phyloP scores from a whole-genome alignment of 2,113 vertebrate genomes.

The Thamnaconus septentrionalis region DNA sequence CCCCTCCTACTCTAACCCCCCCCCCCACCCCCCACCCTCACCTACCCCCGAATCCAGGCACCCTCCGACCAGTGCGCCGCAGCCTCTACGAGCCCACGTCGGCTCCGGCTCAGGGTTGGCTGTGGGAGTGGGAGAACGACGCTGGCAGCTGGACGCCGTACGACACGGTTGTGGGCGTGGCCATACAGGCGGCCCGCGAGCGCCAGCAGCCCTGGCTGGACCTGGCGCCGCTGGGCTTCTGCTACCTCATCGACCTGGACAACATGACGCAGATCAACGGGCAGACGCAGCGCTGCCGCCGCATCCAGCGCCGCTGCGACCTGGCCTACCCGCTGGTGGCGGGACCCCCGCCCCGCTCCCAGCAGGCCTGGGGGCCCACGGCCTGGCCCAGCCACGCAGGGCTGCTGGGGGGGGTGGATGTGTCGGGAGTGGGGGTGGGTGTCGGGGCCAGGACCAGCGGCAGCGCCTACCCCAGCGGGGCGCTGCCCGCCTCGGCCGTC shows the following conservation, averaged over 20 bases:
- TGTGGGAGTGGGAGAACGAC: conserved; percentile 99
- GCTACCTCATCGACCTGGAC: conserved; percentile 97
- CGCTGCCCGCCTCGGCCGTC: conserved; percentile 75
- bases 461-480: conserved; percentile 76
- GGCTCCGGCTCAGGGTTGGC: conserved; percentile 91
- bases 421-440: conserved; percentile 73
- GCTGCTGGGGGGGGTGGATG: conserved; percentile 68
- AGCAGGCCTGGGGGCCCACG: conserved; percentile 76
- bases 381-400: conserved; percentile 62
- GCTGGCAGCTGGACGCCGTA: conserved; percentile 94
- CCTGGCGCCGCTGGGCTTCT: conserved; percentile 94
- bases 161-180: conserved; percentile 95
- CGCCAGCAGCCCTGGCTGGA: conserved; percentile 98
- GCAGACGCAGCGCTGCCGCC: conserved; percentile 90
- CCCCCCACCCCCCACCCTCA: too few relatives aligned
- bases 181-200: conserved; percentile 95
- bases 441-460: conserved; percentile 74
- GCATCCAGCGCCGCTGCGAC: conserved; percentile 87
- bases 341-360: conserved; percentile 82
- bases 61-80: conserved; percentile 90
- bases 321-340: conserved; percentile 89
- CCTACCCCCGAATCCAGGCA: conserved; percentile 75
- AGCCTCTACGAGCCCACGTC: conserved; percentile 96
- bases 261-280: conserved; percentile 98
- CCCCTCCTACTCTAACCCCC: too few relatives aligned